Conservation (phyloP, 2,888 invertebrate species). For the Gibbula magus region DNA sequence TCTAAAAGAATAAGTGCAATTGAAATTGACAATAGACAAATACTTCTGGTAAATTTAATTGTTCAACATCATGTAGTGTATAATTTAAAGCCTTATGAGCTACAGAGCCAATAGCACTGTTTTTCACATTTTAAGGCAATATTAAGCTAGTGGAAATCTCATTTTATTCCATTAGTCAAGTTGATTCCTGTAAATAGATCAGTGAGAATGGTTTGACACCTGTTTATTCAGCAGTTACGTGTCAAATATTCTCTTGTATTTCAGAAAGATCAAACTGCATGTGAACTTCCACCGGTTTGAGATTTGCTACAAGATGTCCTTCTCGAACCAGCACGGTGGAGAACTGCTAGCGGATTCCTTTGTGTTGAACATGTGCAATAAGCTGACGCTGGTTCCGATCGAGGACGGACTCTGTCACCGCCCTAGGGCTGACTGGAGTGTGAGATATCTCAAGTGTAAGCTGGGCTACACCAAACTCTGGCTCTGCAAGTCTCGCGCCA, state of each 20-base stretch:
- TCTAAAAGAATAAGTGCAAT: too few relatives aligned
- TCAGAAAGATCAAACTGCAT: constrained; percentile 87
- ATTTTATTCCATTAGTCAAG: too few relatives aligned
- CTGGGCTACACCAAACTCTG: constrained; percentile 79
- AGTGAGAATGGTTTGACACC: not conserved
- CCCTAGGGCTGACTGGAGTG: constrained; percentile 91
- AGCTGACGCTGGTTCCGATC: constrained; percentile 82
- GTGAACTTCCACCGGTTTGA: constrained; percentile 87
- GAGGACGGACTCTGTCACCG: constrained; percentile 89
- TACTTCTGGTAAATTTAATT: too few relatives aligned
- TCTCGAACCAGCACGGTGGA: constrained; percentile 90
- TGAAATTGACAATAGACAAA: too few relatives aligned
- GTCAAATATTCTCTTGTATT: not conserved
- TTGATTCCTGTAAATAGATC: not conserved
- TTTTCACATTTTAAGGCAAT: too few relatives aligned
- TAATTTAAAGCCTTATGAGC: too few relatives aligned
- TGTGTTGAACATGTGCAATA: constrained; percentile 63
- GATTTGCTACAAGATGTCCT: constrained; percentile 97
- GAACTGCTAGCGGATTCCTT: constrained; percentile 69
- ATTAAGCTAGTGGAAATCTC: too few relatives aligned
- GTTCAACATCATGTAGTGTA: too few relatives aligned
- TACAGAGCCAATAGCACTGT: too few relatives aligned
- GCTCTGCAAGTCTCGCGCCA: constrained; percentile 55
- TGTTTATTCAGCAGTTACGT: not conserved
- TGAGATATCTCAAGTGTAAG: constrained; percentile 94